A percentile compares a stretch with the other conserved stretches of the same genome.
Evolutionary conservation across 2,888 invertebrate species (phyloP).

Genomic region (Drosophila koepferae): DNA sequence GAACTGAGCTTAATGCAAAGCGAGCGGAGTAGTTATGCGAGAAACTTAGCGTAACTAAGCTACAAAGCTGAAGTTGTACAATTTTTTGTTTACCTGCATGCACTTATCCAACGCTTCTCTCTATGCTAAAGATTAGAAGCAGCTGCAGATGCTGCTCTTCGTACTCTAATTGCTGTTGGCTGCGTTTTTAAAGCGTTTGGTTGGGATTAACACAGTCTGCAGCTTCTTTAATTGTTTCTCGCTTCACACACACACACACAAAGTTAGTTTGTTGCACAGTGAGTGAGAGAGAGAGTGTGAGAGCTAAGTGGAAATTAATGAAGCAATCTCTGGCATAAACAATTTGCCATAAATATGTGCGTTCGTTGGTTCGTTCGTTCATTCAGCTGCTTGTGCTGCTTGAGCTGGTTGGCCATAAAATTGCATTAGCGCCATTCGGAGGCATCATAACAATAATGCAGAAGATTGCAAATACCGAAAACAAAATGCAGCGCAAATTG

Average conservation of each 20-base stretch:
- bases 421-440: constrained; percentile 62
- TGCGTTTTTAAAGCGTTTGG: not conserved
- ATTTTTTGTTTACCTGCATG: constrained; percentile 1
- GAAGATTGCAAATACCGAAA: constrained; percentile 53
- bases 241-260: not conserved
- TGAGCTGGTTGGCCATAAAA: constrained; percentile 51
- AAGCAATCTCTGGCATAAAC: constrained; percentile 56
- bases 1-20: not conserved
- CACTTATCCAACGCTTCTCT: constrained; percentile 5
- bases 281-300: not conserved
- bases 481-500: constrained; percentile 45
- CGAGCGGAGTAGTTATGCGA: not conserved
- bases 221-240: constrained; percentile 2
- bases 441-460: constrained; percentile 63
- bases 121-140: not conserved
- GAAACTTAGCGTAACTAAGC: not conserved
- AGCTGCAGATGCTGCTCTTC: no score
- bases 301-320: constrained; percentile 56
- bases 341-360: constrained; percentile 54
- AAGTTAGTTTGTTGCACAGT: no score
- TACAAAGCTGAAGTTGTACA: not conserved
- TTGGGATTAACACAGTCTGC: constrained; percentile 19
- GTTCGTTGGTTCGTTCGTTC: not conserved
- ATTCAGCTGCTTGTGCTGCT: constrained; percentile 11
- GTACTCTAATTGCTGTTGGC: not conserved